Base-by-base conservation (phyloP, 1,140 invertebrate species). In the Drosophila willistoni region DNA sequence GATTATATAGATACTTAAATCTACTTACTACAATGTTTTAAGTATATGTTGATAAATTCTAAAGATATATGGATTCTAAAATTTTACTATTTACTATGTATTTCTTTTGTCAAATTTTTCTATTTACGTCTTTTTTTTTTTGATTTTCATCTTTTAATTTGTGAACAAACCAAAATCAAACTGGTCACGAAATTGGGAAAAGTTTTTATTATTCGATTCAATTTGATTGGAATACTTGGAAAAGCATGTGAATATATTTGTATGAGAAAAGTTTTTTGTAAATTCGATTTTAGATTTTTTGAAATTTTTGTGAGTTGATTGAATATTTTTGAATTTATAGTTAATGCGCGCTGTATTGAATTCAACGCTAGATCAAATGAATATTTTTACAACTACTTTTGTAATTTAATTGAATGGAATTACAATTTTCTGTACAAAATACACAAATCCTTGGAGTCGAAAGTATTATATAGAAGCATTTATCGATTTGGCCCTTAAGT, bases 111-210 rank as follows among this genome's bases (percentile, higher is more conserved):
- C 0, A 22, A 7, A 9, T 19, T 9, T 9, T 19, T 36, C 34
- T 36, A 36, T 36, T 5, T 36, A 36, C 10, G n/a, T n/a, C n/a
- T n/a, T n/a, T n/a, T 36, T 3, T 3, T 64, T 42, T 57, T 70
- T 64, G 44, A 68, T 62, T 36, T 64, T 70, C 68, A 29, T 29
- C 6, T 29, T 70, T 77, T n/a, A 65, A 70, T 51, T 85, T 34
- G 73, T 89, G 84, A 87, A 87, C 83, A 87, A 87, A 87, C 83
- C 83, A 87, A 87, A 87, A 87, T 63, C 70, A 81, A 65, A 64
- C 69, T 68, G 34, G 64, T 69, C 39, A 54, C 36, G 17, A 22
- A 2, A 59, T 59, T 59, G 22, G 33, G 17, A 4, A 59, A 29
- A 39, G 56, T 34, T 17, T 59, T 59, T 59, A 14, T 57, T 19